Base-by-base conservation (phyloP, 2,888 invertebrate genomes). In the Phanerotoma sp. region DNA sequence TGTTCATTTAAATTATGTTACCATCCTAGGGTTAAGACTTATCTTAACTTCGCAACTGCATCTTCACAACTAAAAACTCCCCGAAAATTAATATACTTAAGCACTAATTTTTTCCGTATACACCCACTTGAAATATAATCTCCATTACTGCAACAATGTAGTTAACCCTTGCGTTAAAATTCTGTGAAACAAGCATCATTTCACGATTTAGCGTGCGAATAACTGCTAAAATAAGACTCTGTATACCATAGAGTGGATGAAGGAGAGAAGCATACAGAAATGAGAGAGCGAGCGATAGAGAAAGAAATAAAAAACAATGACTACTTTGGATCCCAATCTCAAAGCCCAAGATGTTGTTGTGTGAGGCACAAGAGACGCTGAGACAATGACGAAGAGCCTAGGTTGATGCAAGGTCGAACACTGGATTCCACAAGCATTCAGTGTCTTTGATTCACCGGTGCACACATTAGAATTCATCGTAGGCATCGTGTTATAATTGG, bases 401-500 rank as follows among this genome's bases (percentile, higher is more conserved):
- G 47, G 41, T 41, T 41, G 28, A 41, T 47, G 40, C 54, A 54
- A 54, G 54, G 54, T 54, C 54, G 33, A 42, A 35, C 48, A 16
- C 42, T 32, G 28, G 54, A 47, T 47, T 47, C 47, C 47, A 37
- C 47, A 37, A 35, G 35, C 4, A 21, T 35, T 16, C 5, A 13
- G 13, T 41, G 22, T 28, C 47, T 47, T 47, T 47, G 47, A 47
- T 47, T 33, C 37, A 47, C 47, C 37, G 47, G 25, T 21, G 33
- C 33, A 46, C n/a, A n/a, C 46, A 20, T 21, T 35, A 16, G 35
- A 20, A 38, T 20, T 38, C 38, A 11, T 38, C 16, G 38, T 38
- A 18, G n/a, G n/a, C n/a, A 20, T 20, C 18, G 42, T 54, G 54
- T 54, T 54, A 54, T 54, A 54, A 54, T 54, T 54, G 54, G 54